Evolutionary conservation across 2,888 invertebrate genomes (phyloP).

Genomic region (Epirrhoe alternata): DNA sequence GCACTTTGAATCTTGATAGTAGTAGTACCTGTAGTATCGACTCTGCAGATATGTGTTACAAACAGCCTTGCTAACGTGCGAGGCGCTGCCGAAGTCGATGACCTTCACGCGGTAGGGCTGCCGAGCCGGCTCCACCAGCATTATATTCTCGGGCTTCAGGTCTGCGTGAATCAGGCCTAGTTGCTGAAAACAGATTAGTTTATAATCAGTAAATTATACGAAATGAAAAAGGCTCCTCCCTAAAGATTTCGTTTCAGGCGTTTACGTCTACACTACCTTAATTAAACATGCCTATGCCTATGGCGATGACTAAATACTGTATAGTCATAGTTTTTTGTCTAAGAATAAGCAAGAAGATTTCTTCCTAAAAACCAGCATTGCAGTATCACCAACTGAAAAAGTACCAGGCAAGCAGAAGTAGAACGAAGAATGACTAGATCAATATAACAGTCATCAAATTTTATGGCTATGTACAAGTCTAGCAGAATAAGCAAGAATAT

Average conservation of each 20-base stretch:
- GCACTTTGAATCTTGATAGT: too few species aligned
- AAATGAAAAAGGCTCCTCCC: too few species aligned
- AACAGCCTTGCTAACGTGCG: constrained; percentile 99
- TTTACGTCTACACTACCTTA: too few species aligned
- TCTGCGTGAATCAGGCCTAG: constrained; percentile 99
- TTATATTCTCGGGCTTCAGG: constrained; percentile 99
- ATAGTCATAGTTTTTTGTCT: too few species aligned
- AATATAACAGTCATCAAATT: too few species aligned
- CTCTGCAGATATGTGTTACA: constrained; percentile 99
- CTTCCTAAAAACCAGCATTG: not conserved
- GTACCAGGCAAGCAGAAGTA: constrained; percentile 19
- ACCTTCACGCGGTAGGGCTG: constrained; percentile 99
- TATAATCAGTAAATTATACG: not conserved
- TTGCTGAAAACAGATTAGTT: constrained; percentile 87
- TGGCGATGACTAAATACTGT: too few species aligned
- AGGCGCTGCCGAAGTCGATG: constrained; percentile 99
- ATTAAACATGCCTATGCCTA: too few species aligned
- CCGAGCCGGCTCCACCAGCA: constrained; percentile 99
- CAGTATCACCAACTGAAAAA: not conserved
- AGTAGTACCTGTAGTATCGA: constrained; percentile 91
- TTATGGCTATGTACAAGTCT: not conserved
- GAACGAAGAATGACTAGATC: too few species aligned
- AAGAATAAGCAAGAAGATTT: not conserved
- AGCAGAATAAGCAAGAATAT: too few species aligned
- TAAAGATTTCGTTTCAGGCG: too few species aligned